These are phyloP conservation scores for Psittacula echo DNA, from an alignment of 2,797 vertebrate genomes.

Conservation along the genomic window DNA sequence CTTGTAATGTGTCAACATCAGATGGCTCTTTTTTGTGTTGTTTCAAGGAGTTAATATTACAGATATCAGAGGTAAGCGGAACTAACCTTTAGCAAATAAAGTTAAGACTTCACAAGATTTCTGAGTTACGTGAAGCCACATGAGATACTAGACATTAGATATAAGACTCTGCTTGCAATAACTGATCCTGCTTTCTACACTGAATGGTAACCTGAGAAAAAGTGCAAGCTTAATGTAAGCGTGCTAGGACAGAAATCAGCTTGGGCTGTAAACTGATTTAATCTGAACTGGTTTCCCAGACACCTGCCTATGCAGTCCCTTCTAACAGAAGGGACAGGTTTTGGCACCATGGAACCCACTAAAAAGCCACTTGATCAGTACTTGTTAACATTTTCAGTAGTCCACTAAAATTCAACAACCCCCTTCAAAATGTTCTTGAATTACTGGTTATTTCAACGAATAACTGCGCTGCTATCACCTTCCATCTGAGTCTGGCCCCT, in stretches of 20 bases:
- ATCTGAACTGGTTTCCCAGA: not conserved
- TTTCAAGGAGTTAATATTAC: constrained; percentile 3
- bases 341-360: not conserved
- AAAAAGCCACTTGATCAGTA: not conserved
- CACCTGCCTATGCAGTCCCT: fast-evolving
- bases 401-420: constrained; percentile 46
- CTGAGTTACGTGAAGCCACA: constrained; percentile 26
- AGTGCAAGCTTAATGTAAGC: not conserved
- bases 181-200: not conserved
- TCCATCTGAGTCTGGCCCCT: not conserved
- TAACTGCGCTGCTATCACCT: constrained; percentile 63
- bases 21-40: constrained; percentile 18
- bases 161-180: constrained; percentile 2
- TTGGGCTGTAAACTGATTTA: not conserved
- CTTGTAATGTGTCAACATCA: not conserved
- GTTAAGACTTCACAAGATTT: not conserved
- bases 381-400: not conserved
- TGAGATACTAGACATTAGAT: not conserved
- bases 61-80: constrained; percentile 32
- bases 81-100: constrained; percentile 49
- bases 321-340: not conserved
- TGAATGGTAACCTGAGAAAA: not conserved
- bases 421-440: constrained; percentile 43
- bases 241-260: not conserved
- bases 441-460: constrained; percentile 50